Conservation (phyloP, 2,113 vertebrate species). For the Sardina pilchardus region DNA sequence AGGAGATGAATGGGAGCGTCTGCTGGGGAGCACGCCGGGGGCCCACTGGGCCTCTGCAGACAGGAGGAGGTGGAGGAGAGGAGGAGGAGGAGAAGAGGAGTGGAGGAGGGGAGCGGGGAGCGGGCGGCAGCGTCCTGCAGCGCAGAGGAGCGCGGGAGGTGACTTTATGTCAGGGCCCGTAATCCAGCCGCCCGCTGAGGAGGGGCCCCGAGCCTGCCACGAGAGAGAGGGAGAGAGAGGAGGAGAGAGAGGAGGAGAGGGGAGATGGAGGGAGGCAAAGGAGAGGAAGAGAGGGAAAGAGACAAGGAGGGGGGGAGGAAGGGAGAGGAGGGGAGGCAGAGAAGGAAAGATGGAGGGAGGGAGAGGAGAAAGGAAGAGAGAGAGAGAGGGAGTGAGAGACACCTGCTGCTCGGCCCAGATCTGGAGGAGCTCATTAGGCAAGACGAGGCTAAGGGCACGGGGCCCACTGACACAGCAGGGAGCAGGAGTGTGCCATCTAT, state of each 20-base stretch:
- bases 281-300: not conserved
- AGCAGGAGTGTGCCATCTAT: not conserved
- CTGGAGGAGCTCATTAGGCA: not conserved
- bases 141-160: not conserved
- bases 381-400: not conserved
- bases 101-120: not conserved
- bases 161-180: not conserved
- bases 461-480: not conserved
- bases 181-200: not conserved
- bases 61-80: not conserved
- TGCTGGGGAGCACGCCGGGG: not conserved
- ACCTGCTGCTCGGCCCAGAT: not conserved
- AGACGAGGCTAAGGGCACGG: not conserved
- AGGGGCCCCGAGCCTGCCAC: not conserved
- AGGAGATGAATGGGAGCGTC: not conserved
- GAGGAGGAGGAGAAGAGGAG: not conserved
- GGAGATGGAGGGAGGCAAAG: not conserved
- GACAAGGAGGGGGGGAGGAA: not conserved
- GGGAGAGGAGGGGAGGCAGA: too few species aligned
- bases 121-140: too few species aligned
- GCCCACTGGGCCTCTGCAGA: not conserved
- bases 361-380: not conserved
- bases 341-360: not conserved
- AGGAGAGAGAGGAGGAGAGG: not conserved
- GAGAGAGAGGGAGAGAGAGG: not conserved